phyloP scores from a whole-genome alignment of 2,888 invertebrate species.

The Brachypalpus laphriformis region DNA sequence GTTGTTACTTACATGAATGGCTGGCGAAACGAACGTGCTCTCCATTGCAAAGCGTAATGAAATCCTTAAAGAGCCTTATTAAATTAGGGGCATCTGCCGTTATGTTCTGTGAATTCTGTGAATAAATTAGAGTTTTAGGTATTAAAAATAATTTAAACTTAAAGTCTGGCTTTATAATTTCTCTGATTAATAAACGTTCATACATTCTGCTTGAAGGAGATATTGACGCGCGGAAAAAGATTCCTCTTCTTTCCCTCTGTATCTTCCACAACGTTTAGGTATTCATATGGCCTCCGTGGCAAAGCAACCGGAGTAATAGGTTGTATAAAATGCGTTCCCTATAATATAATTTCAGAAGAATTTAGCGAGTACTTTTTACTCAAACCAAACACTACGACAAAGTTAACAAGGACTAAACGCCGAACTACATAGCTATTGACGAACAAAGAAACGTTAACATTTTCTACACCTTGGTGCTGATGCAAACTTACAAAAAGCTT shows the following conservation, averaged over 20 bases:
- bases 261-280: neutral
- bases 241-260: too few species aligned
- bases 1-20: conserved; percentile 88
- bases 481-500: too few species aligned
- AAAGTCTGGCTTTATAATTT: neutral
- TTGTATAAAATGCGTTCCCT: neutral
- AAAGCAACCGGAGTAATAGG: neutral
- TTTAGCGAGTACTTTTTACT: neutral
- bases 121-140: conserved; percentile 27
- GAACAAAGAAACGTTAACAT: too few species aligned
- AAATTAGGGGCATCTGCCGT: conserved; percentile 79
- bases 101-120: conserved; percentile 76
- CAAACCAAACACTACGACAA: neutral
- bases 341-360: neutral
- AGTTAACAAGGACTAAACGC: neutral
- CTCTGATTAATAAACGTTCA: neutral
- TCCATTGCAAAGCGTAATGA: conserved; percentile 93
- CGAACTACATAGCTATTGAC: neutral
- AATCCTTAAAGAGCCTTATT: conserved; percentile 92
- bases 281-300: neutral
- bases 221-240: neutral
- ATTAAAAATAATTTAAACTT: neutral
- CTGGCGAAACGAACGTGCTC: conserved; percentile 95
- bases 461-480: too few species aligned
- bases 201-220: neutral